Conservation (phyloP, 1,140 invertebrate genomes). For the Drosophila bocki region DNA sequence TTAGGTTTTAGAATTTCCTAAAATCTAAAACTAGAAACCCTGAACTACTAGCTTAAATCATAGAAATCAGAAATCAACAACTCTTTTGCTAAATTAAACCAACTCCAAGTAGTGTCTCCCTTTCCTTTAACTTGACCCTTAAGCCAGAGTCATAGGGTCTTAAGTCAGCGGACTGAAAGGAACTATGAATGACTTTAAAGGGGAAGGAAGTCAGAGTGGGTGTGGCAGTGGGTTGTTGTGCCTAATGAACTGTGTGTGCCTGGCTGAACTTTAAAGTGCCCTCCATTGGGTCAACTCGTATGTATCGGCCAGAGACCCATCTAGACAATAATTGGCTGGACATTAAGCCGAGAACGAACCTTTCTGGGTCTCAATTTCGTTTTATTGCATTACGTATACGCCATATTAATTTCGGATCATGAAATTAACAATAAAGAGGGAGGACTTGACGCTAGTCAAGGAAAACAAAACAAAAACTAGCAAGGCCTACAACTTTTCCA, state of each 20-base stretch:
- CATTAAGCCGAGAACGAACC: not conserved
- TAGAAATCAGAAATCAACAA: not conserved
- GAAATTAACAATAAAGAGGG: conserved; percentile 28
- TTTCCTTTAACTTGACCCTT: not conserved
- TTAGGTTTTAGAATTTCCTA: conserved; percentile 3
- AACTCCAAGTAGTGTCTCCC: not conserved
- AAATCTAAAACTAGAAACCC: not conserved
- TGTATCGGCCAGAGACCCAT: not conserved
- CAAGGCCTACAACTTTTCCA: conserved; percentile 25
- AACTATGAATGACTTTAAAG: not conserved
- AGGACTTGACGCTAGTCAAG: not conserved
- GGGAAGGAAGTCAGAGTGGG: too few relatives aligned
- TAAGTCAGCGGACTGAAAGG: not conserved
- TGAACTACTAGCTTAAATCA: not conserved
- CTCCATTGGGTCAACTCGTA: not conserved
- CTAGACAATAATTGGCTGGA: conserved; percentile 30
- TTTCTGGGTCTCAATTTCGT: conserved; percentile 31
- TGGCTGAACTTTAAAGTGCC: conserved; percentile 27
- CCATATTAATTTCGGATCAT: conserved; percentile 50
- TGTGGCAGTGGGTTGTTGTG: too few relatives aligned
- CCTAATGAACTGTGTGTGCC: conserved; percentile 34
- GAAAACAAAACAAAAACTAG: not conserved
- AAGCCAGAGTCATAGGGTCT: not conserved
- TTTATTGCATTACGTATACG: conserved; percentile 45
- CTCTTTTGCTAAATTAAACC: too few relatives aligned